Percentiles rank a stretch among this genome's conserved stretches.
Conservation (phyloP, 1,140 invertebrate species). For the Drosophila eugracilis region DNA sequence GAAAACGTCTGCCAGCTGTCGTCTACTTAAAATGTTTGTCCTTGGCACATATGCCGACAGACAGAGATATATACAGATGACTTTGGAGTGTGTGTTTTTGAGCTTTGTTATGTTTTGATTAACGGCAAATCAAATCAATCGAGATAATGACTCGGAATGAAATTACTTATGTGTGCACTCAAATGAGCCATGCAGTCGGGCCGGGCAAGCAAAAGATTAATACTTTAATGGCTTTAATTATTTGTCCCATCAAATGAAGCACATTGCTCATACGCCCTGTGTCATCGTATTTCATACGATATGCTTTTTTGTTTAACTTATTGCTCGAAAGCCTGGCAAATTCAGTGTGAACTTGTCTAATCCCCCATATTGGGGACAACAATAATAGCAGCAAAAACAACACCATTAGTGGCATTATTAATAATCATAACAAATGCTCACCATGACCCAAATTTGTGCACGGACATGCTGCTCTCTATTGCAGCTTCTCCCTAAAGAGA, state of each 20-base stretch:
- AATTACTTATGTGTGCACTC: slow-evolving; percentile 43
- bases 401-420: slow-evolving; percentile 34
- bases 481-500: slow-evolving; percentile 25
- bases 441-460: slow-evolving; percentile 41
- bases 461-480: slow-evolving; percentile 30
- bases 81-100: slow-evolving; percentile 19
- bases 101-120: slow-evolving; percentile 47
- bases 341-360: slow-evolving; percentile 36
- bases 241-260: background rate
- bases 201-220: slow-evolving; percentile 10
- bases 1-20: slow-evolving; percentile 9
- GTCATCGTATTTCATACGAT: background rate
- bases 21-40: slow-evolving; percentile 13
- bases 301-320: slow-evolving; percentile 1
- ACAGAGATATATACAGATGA: slow-evolving; percentile 2
- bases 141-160: slow-evolving; percentile 46
- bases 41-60: slow-evolving; percentile 6
- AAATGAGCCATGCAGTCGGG: slow-evolving; percentile 33
- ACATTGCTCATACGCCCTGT: slow-evolving; percentile 12
- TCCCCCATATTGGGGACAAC: slow-evolving; percentile 9
- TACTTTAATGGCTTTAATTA: slow-evolving; percentile 30
- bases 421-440: slow-evolving; percentile 47
- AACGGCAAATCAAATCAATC: slow-evolving; percentile 47
- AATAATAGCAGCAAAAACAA: slow-evolving; percentile 6
- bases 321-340: slow-evolving; percentile 10